These are phyloP conservation scores for Pyrocephalus nanus DNA, from an alignment of 2,797 vertebrate genomes.

Conservation along the genomic window DNA sequence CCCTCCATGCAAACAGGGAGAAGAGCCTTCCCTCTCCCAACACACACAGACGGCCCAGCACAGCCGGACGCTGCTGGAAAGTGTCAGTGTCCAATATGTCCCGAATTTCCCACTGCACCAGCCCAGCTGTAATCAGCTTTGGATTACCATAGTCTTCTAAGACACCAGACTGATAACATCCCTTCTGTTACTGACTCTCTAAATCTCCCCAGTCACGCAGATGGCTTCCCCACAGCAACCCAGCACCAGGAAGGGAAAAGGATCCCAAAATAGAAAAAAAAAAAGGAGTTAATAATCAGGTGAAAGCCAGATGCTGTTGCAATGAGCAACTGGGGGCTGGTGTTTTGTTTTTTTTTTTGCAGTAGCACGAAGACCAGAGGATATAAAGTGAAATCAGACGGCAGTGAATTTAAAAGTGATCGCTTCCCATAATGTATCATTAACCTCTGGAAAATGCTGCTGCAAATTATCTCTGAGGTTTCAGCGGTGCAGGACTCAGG, in stretches of 20 bases:
- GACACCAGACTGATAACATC: neutral
- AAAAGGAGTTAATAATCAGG: neutral
- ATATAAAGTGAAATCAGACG: neutral
- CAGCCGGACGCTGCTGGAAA: neutral
- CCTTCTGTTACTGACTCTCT: neutral
- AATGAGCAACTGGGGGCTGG: neutral
- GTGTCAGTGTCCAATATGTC: neutral
- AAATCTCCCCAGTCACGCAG: slow-evolving; percentile 2
- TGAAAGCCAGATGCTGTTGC: neutral
- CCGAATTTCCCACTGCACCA: neutral
- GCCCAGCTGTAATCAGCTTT: slow-evolving; percentile 39
- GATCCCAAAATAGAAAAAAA: neutral
- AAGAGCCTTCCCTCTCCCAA: accelerated
- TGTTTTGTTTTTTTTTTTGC: neutral
- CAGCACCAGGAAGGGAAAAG: neutral
- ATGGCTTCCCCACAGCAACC: neutral
- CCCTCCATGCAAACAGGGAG: neutral
- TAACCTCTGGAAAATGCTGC: neutral
- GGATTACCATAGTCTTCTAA: slow-evolving; percentile 14
- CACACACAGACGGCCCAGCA: accelerated
- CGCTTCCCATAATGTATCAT: neutral
- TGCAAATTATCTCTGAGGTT: neutral
- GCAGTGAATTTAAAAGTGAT: neutral
- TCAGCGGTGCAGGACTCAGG: neutral
- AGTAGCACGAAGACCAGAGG: neutral